These are phyloP conservation scores for Aphaenogaster rudis DNA, from an alignment of 1,140 invertebrate species.

Conservation along the genomic window DNA sequence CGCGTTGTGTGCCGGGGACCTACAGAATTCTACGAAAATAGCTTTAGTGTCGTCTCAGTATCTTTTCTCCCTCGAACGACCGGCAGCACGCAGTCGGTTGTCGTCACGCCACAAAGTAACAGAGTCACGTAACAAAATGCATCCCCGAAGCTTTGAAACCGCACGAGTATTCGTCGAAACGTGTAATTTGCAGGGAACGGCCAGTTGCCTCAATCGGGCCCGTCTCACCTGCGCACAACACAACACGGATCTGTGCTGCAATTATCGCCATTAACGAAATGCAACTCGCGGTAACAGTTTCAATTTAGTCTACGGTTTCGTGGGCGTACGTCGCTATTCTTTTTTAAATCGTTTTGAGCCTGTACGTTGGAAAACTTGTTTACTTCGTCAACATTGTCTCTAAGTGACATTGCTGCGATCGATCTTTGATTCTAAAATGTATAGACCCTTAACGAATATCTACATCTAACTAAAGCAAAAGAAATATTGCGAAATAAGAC, in stretches of 20 bases:
- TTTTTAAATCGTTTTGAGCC: not conserved
- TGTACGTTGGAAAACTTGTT: not conserved
- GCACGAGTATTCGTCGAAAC: constrained; percentile 37
- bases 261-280: constrained; percentile 66
- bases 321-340: not conserved
- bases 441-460: not conserved
- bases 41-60: constrained; percentile 34
- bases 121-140: constrained; percentile 43
- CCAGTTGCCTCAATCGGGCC: constrained; percentile 5
- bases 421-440: not conserved
- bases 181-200: constrained; percentile 26
- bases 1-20: constrained; percentile 9
- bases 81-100: constrained; percentile 38
- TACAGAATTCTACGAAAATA: constrained; percentile 58
- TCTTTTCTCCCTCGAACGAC: constrained; percentile 11
- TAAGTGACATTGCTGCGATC: not conserved
- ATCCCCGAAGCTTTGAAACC: constrained; percentile 38
- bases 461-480: not conserved
- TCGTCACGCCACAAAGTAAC: constrained; percentile 49
- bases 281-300: constrained; percentile 5
- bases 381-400: not conserved
- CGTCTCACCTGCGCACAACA: constrained; percentile 35
- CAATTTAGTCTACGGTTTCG: not conserved
- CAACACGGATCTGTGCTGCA: constrained; percentile 12
- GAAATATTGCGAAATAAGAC: not conserved